Evolutionary conservation across 2,888 invertebrate species (phyloP).

Genomic region (Nebria salina): DNA sequence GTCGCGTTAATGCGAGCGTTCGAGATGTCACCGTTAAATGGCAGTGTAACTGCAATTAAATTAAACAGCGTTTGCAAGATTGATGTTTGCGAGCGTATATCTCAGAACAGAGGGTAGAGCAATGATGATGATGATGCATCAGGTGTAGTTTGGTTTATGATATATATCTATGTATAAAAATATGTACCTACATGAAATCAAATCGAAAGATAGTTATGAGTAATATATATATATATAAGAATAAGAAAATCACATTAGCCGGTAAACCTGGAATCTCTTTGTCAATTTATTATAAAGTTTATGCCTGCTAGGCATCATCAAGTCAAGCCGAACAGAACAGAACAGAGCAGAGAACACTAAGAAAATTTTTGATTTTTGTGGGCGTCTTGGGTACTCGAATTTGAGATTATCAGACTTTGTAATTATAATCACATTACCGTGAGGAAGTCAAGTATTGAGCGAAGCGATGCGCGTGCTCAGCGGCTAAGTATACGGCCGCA

Average conservation of each 20-base stretch:
- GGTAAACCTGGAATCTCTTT: slow-evolving; percentile 50
- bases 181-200: too few relatives aligned
- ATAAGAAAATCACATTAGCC: slow-evolving; percentile 30
- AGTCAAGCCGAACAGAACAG: slow-evolving; percentile 55
- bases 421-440: slow-evolving; percentile 61
- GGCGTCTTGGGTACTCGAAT: slow-evolving; percentile 58
- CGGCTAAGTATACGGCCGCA: neutral
- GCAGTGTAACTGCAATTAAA: neutral
- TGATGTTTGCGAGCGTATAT: neutral
- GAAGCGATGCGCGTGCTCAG: neutral
- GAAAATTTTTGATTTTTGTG: slow-evolving; percentile 61
- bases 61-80: neutral
- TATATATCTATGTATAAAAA: neutral
- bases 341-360: slow-evolving; percentile 16
- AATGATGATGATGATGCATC: neutral
- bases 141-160: neutral
- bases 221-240: neutral
- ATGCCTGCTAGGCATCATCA: slow-evolving; percentile 60
- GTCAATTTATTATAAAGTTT: slow-evolving; percentile 59
- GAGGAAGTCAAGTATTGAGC: slow-evolving; percentile 51
- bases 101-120: too few relatives aligned
- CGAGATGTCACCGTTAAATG: neutral
- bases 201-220: neutral
- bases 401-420: slow-evolving; percentile 59
- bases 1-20: neutral